phyloP scores from a whole-genome alignment of 2,888 invertebrate genomes.

The Aromia moschata region DNA sequence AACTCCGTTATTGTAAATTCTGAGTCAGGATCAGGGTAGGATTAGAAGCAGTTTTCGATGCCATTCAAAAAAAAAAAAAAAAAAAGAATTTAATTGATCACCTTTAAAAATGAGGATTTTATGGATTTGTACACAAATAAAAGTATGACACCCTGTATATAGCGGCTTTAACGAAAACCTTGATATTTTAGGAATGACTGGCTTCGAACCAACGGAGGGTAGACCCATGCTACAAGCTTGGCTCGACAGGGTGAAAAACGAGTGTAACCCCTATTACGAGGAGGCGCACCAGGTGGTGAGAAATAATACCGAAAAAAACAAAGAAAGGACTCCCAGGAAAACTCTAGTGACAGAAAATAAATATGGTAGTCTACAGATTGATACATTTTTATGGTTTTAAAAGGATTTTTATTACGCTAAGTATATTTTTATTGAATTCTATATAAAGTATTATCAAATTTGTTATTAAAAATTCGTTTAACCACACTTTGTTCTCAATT shows the following conservation, averaged over 20 bases:
- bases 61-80: no score
- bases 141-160: no score
- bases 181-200: slow-evolving; percentile 69
- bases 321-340: not conserved
- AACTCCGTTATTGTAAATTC: not conserved
- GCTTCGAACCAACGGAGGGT: slow-evolving; percentile 71
- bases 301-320: slow-evolving; percentile 38
- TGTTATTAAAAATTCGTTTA: no score
- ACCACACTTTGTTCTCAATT: no score
- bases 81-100: not conserved
- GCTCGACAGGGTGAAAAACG: slow-evolving; percentile 70
- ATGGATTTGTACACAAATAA: no score
- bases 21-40: not conserved
- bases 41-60: not conserved
- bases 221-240: slow-evolving; percentile 71
- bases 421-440: no score
- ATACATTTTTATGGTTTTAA: no score
- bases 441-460: no score
- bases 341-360: not conserved
- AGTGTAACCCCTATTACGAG: slow-evolving; percentile 72
- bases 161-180: not conserved
- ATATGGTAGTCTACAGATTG: no score
- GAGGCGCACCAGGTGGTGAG: slow-evolving; percentile 66
- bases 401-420: no score
- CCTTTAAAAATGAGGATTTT: not conserved